Percentiles rank a stretch among this genome's conserved stretches.
These are phyloP conservation scores for Mellilla xanthometata DNA, from an alignment of 2,888 invertebrate species.

Conservation along the genomic window DNA sequence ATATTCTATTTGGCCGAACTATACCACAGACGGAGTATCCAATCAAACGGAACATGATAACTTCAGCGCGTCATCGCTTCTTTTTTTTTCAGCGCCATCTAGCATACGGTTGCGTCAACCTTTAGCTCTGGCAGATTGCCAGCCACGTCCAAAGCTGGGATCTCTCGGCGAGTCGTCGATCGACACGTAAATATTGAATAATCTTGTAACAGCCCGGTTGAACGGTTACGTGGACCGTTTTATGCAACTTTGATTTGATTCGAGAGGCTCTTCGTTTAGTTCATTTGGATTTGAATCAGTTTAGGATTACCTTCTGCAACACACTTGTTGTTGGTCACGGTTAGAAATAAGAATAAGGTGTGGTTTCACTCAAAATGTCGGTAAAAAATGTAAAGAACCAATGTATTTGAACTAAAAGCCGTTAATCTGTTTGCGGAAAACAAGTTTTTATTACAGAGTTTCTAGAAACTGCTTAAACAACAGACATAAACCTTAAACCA, in stretches of 20 bases:
- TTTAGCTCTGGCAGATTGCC: slow-evolving; percentile 66
- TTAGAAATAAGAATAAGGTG: too few relatives aligned
- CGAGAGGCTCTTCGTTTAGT: slow-evolving; percentile 5
- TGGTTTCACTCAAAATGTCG: too few relatives aligned
- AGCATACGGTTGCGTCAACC: slow-evolving; percentile 25
- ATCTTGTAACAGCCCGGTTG: slow-evolving; percentile 33
- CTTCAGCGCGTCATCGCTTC: slow-evolving; percentile 8
- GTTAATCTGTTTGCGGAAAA: too few relatives aligned
- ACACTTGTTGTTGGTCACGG: too few relatives aligned
- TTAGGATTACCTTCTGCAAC: too few relatives aligned
- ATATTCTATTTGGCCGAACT: too few relatives aligned
- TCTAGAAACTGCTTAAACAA: too few relatives aligned
- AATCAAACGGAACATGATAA: slow-evolving; percentile 17
- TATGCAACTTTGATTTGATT: slow-evolving; percentile 30
- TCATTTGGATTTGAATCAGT: neutral
- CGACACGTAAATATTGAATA: slow-evolving; percentile 62
- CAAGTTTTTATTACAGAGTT: too few relatives aligned
- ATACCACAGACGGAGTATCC: neutral
- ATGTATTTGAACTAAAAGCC: too few relatives aligned
- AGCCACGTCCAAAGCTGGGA: slow-evolving; percentile 47
- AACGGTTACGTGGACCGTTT: slow-evolving; percentile 26
- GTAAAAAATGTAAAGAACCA: too few relatives aligned
- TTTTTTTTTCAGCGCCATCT: slow-evolving; percentile 29
- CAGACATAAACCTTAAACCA: too few relatives aligned
- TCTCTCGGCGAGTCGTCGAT: slow-evolving; percentile 60